These are phyloP conservation scores for Clarias gariepinus DNA, from an alignment of 2,113 vertebrate genomes.

Conservation along the genomic window DNA sequence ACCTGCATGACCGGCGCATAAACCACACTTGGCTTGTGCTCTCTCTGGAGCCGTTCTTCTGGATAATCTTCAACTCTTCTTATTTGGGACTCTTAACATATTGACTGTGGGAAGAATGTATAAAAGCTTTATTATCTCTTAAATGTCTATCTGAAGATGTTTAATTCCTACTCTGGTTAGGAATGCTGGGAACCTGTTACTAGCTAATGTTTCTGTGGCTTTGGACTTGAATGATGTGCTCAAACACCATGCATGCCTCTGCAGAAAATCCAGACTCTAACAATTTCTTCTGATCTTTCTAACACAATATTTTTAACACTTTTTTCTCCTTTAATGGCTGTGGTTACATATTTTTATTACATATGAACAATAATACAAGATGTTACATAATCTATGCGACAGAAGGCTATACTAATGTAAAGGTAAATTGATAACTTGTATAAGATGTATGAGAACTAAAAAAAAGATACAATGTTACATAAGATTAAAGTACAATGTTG, in stretches of 20 bases:
- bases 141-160: background rate
- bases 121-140: background rate
- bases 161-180: background rate
- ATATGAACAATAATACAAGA: background rate
- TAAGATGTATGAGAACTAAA: background rate
- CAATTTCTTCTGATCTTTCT: constrained; percentile 12
- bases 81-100: background rate
- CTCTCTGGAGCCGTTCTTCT: constrained; percentile 3
- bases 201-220: background rate
- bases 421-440: background rate
- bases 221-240: background rate
- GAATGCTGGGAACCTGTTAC: background rate
- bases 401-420: background rate
- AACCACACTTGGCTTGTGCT: constrained; percentile 43
- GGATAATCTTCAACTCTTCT: constrained; percentile 12
- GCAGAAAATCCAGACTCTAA: constrained; percentile 4
- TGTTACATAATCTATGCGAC: background rate
- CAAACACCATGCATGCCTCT: background rate
- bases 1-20: constrained; percentile 64
- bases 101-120: background rate
- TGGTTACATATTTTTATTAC: background rate
- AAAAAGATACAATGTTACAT: no score
- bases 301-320: background rate
- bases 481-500: background rate
- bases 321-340: background rate